Evolutionary conservation across 1,140 invertebrate genomes (phyloP), one percentile per base, ranked within the genome.

Genomic region (Steinernema feltiae): DNA sequence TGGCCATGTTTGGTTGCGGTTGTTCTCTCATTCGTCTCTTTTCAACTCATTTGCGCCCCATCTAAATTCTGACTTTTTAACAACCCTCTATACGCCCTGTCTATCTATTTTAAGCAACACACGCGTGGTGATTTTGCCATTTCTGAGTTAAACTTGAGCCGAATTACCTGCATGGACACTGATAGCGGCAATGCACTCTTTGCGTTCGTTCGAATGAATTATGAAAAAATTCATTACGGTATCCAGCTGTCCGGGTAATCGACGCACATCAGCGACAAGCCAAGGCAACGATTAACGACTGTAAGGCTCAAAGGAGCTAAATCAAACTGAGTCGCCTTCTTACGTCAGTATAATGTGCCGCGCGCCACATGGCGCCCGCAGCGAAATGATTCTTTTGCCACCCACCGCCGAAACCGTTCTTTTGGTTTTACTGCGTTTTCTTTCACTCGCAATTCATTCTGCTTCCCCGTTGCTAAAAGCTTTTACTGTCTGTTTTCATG

Each of bases 261-360:
- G n/a, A n/a, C n/a, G n/a, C n/a, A n/a, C n/a, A n/a, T n/a, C n/a
- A n/a, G n/a, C n/a, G n/a, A n/a, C n/a, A 63, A 3, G 15, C 7
- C 53, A 63, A 63, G 15, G 3, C 7, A 17, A 27, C 53, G 53
- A 63, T 63, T 63, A 63, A 63, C 24, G 53, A 63, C 53, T 27
- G 53, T 63, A 63, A 12, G 53, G 2, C 24, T 3, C 53, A 63
- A 63, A 63, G 53, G 53, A 3, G 53, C 24, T 46, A 46, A 63
- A 63, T 63, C 53, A 63, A 63, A 63, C 24, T 3, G 3, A 63
- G 7, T 7, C 24, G 12, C 12, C 24, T 63, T 27, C 15, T 27
- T 27, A 27, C 53, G 53, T 63, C 53, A 63, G 53, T 17, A 63
- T 63, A 63, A 63, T 63, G 35, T 41, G 53, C 53, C 53, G 15